Conservation (phyloP, 1,140 invertebrate genomes). For the Aporrectodea caliginosa region DNA sequence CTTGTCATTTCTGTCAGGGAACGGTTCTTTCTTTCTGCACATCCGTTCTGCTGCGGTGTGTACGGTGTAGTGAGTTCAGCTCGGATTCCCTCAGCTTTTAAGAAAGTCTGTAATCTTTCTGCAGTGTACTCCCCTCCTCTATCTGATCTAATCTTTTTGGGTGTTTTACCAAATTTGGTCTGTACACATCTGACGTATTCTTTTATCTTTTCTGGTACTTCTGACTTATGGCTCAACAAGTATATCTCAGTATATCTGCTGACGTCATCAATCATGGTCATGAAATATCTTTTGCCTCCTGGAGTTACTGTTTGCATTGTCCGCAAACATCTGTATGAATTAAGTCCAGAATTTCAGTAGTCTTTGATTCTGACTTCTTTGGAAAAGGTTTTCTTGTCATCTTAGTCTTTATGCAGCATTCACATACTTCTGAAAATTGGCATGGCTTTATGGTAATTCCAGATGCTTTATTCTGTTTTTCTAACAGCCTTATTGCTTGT, state of each 20-base stretch:
- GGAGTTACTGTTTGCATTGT: slow-evolving; percentile 48
- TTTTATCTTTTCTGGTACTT: slow-evolving; percentile 36
- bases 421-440: slow-evolving; percentile 10
- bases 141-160: slow-evolving; percentile 12
- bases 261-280: slow-evolving; percentile 57
- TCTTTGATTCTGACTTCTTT: slow-evolving; percentile 23
- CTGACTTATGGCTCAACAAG: slow-evolving; percentile 52
- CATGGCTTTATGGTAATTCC: background rate
- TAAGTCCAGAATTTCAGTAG: slow-evolving; percentile 42
- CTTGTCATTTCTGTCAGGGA: slow-evolving; percentile 53
- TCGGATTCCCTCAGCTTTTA: slow-evolving; percentile 51
- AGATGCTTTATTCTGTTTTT: background rate
- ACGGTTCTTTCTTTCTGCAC: slow-evolving; percentile 56
- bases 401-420: slow-evolving; percentile 34
- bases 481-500: slow-evolving; percentile 12
- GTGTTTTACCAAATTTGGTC: slow-evolving; percentile 31
- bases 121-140: slow-evolving; percentile 24
- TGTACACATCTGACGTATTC: slow-evolving; percentile 30
- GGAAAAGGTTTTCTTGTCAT: slow-evolving; percentile 26
- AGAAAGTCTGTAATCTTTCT: slow-evolving; percentile 39
- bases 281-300: slow-evolving; percentile 49
- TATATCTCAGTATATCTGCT: slow-evolving; percentile 51
- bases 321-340: slow-evolving; percentile 56
- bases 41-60: slow-evolving; percentile 59
- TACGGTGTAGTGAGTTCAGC: slow-evolving; percentile 56